These are phyloP conservation scores for Tapirus indicus DNA, from an alignment of 2,797 vertebrate genomes.

Conservation along the genomic window DNA sequence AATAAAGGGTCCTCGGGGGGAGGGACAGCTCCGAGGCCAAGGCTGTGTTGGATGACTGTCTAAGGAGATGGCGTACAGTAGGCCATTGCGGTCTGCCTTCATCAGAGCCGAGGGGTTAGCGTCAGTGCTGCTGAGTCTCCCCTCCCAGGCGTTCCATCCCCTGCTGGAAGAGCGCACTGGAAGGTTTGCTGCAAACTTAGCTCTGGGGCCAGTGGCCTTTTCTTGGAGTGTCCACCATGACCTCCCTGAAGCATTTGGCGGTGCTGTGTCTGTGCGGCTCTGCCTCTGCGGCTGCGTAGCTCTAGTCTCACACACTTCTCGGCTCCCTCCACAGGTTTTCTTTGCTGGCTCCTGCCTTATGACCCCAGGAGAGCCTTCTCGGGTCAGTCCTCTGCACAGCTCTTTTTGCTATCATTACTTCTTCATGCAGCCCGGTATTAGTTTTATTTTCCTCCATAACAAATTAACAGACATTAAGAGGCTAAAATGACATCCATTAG, in stretches of 20 bases:
- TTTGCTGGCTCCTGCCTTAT: neutral
- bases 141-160: neutral
- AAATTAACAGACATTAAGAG: neutral
- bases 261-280: accelerated
- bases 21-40: neutral
- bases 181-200: neutral
- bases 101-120: neutral
- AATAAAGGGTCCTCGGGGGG: neutral
- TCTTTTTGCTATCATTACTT: neutral
- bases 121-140: too few relatives aligned
- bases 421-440: neutral
- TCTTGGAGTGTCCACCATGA: neutral
- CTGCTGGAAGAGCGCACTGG: neutral
- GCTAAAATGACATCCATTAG: neutral
- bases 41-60: neutral
- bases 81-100: neutral
- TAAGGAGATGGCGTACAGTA: too few relatives aligned
- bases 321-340: neutral
- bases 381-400: neutral
- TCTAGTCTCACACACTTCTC: neutral
- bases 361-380: neutral
- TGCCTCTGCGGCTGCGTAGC: neutral
- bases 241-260: accelerated
- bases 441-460: neutral
- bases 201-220: neutral